Evolutionary conservation across 2,888 invertebrate species (phyloP).

Genomic region (Parnassius glacialis): DNA sequence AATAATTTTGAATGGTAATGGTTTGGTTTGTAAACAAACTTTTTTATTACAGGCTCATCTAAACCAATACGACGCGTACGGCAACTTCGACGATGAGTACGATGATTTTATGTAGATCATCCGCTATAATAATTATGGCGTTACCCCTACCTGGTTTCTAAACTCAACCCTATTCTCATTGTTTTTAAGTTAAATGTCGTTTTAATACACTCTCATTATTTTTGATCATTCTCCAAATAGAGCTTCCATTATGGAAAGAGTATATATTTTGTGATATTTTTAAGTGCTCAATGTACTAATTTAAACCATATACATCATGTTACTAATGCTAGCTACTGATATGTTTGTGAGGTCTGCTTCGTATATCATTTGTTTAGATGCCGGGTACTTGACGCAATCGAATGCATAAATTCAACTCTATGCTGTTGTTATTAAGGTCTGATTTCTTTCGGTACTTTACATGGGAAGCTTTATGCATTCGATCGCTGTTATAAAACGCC

Average conservation of each 20-base stretch:
- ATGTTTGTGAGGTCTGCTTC: conserved; percentile 3
- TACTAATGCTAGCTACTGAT: neutral
- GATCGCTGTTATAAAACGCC: conserved; percentile 24
- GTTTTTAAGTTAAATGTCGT: neutral
- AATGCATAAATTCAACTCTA: conserved; percentile 7
- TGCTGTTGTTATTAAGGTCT: neutral
- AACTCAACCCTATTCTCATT: conserved; percentile 21
- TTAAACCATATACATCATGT: neutral
- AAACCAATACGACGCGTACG: conserved; percentile 84
- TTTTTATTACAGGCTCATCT: conserved; percentile 79
- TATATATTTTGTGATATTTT: conserved; percentile 13
- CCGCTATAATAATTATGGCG: conserved; percentile 31
- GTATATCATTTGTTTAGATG: neutral
- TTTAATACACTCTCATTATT: neutral
- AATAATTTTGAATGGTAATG: too few relatives aligned
- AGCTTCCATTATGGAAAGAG: conserved; percentile 28
- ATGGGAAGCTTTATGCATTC: neutral
- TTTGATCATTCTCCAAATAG: conserved; percentile 17
- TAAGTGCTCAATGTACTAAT: conserved; percentile 15
- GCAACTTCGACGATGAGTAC: conserved; percentile 84
- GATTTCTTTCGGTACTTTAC: conserved; percentile 15
- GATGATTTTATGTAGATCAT: conserved; percentile 89
- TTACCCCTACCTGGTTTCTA: conserved; percentile 30
- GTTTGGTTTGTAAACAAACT: too few relatives aligned
- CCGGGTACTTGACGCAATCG: conserved; percentile 2